Percentiles rank a stretch among this genome's conserved stretches.
These are phyloP conservation scores for Hyposmocoma kahamanoa DNA, from an alignment of 1,140 invertebrate genomes.

Conservation along the genomic window DNA sequence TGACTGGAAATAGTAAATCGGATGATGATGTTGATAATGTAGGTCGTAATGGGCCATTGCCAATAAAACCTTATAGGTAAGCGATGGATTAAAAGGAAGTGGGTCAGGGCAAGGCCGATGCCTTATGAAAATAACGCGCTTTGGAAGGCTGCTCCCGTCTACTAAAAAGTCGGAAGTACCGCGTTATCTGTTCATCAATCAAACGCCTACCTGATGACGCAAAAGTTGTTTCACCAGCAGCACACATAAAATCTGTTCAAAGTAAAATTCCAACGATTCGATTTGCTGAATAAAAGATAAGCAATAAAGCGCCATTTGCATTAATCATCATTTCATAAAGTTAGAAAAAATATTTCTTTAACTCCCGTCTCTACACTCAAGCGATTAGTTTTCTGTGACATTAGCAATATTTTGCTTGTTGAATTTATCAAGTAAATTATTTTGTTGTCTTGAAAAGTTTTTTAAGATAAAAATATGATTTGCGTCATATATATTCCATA, in stretches of 20 bases:
- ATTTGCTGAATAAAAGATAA: background rate
- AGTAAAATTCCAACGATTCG: background rate
- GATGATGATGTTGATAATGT: constrained; percentile 73
- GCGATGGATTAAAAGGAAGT: constrained; percentile 69
- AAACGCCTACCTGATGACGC: background rate
- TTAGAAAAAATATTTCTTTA: constrained; percentile 2
- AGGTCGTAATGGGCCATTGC: constrained; percentile 67
- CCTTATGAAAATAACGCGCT: constrained; percentile 56
- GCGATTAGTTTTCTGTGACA: no score
- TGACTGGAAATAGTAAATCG: constrained; percentile 72
- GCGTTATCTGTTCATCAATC: constrained; percentile 22
- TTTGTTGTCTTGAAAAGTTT: no score
- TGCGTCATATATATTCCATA: no score
- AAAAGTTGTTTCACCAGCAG: background rate
- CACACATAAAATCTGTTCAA: background rate
- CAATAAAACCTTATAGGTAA: constrained; percentile 73
- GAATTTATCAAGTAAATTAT: no score
- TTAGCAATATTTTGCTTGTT: no score
- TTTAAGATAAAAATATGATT: no score
- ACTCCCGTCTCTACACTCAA: no score
- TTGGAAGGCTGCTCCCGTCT: constrained; percentile 25
- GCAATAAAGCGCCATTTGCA: background rate
- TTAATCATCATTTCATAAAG: background rate
- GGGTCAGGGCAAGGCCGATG: constrained; percentile 56
- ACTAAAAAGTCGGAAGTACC: constrained; percentile 23